A percentile compares a stretch with the other conserved stretches of the same genome.
These are phyloP conservation scores for Cottus gobio DNA, from an alignment of 2,113 vertebrate genomes.

Conservation along the genomic window DNA sequence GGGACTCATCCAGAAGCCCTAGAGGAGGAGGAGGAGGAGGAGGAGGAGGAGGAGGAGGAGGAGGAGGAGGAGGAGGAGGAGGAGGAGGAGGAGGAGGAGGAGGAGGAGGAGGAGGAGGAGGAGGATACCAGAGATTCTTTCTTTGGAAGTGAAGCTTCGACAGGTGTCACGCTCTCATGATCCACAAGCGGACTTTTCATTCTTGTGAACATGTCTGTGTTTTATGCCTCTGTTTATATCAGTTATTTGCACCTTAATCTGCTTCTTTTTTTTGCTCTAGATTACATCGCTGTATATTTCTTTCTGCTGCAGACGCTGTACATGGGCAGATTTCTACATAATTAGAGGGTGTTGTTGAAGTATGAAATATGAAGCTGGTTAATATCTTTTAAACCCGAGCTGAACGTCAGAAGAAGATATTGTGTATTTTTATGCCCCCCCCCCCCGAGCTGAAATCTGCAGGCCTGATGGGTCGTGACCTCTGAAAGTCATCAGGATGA, in stretches of 20 bases:
- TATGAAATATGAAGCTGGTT: no score
- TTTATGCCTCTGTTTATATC: constrained; percentile 21
- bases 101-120: constrained; percentile 42
- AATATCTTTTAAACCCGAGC: no score
- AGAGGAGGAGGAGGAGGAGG: constrained; percentile 62
- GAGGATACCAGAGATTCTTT: not conserved
- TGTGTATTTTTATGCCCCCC: not conserved
- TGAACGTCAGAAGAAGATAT: no score
- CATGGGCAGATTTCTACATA: no score
- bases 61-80: constrained; percentile 71
- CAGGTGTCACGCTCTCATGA: not conserved
- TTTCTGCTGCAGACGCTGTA: no score
- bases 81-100: no score
- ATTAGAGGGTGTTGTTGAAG: no score
- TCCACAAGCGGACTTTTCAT: constrained; percentile 1
- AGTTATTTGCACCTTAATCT: constrained; percentile 43
- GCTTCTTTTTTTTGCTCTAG: constrained; percentile 8
- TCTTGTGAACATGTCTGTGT: constrained; percentile 1
- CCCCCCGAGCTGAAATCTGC: not conserved
- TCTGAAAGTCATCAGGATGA: not conserved
- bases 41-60: constrained; percentile 50
- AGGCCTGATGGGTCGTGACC: not conserved
- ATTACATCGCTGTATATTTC: not conserved
- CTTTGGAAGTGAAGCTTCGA: constrained; percentile 17
- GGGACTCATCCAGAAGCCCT: constrained; percentile 46